Conservation (phyloP, 2,113 vertebrate species). For the Rostratula benghalensis region DNA sequence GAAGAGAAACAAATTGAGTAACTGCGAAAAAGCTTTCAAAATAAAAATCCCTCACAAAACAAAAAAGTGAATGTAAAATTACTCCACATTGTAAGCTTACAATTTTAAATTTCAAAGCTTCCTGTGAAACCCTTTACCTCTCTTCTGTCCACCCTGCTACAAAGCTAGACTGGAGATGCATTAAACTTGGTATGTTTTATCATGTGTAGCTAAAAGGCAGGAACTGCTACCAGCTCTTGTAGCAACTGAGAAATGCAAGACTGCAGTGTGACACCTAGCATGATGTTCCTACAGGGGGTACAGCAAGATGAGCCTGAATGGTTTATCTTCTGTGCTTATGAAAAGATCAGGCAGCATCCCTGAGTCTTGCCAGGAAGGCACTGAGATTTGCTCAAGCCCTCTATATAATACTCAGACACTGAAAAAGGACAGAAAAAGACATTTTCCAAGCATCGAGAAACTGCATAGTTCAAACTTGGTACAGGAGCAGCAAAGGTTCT, state of each 20-base stretch:
- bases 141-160: neutral
- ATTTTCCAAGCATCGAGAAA: neutral
- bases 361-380: neutral
- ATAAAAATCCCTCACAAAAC: neutral
- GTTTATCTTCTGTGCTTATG: neutral
- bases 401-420: neutral
- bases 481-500: neutral
- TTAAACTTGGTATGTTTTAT: neutral
- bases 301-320: neutral
- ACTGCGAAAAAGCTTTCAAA: neutral
- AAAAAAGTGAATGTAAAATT: neutral
- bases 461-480: neutral
- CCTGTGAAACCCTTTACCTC: neutral
- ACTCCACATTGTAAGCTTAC: neutral
- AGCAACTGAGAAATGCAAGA: neutral
- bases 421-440: neutral
- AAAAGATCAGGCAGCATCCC: neutral
- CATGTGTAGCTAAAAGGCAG: neutral
- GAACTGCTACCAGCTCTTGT: neutral
- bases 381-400: neutral
- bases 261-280: neutral
- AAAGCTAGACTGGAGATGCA: neutral
- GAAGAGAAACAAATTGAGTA: neutral
- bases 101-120: neutral
- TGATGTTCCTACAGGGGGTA: neutral